Conservation (phyloP, 2,113 vertebrate species). For the Sterrhoptilus dennistouni region DNA sequence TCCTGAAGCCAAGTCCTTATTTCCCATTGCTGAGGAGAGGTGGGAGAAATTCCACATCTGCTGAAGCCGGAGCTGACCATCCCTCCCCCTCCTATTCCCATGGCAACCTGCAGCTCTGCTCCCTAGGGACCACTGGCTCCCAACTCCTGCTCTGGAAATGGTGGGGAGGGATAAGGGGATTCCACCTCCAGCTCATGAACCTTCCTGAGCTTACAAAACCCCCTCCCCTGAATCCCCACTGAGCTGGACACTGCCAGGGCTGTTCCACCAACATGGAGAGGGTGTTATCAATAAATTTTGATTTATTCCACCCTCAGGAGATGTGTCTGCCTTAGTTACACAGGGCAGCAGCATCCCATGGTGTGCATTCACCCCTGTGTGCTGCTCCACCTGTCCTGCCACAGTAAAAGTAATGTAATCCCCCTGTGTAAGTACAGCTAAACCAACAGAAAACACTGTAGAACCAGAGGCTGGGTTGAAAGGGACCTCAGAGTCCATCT, state of each 20-base stretch:
- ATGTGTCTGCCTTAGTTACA: background rate
- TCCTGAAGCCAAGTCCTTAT: background rate
- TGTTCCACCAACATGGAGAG: background rate
- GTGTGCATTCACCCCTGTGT: background rate
- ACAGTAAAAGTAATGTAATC: background rate
- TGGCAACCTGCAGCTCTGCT: conserved; percentile 15
- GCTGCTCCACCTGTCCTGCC: background rate
- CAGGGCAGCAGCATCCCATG: background rate
- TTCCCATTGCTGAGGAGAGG: background rate
- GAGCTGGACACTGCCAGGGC: background rate
- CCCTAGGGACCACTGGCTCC: background rate
- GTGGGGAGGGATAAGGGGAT: background rate
- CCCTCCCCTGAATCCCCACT: too few species aligned
- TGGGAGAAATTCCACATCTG: background rate
- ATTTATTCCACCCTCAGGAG: background rate
- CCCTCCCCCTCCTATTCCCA: conserved; percentile 33
- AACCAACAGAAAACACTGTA: fast-evolving
- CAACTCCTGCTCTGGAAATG: background rate
- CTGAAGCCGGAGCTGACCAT: background rate
- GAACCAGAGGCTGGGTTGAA: background rate
- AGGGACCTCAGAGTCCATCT: background rate
- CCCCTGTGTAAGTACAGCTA: background rate
- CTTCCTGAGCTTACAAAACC: background rate
- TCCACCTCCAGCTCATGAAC: background rate
- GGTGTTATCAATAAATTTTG: too few species aligned